These are phyloP conservation scores for Corapipo altera DNA, from an alignment of 2,113 vertebrate species.

Conservation along the genomic window DNA sequence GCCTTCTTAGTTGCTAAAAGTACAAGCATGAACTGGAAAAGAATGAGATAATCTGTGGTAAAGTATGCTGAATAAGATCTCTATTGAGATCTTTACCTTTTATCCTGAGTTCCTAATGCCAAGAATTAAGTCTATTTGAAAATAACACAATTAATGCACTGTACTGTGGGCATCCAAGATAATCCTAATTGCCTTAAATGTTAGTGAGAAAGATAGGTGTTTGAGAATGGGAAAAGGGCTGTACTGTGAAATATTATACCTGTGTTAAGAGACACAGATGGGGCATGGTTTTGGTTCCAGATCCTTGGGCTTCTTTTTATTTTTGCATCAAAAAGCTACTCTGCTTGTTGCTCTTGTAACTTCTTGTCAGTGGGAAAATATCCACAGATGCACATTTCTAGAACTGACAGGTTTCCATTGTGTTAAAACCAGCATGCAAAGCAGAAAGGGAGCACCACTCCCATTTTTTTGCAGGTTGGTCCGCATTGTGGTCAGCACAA, in stretches of 20 bases:
- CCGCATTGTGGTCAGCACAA: accelerated
- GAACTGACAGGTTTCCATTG: not conserved
- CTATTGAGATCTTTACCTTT: constrained; percentile 85
- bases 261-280: constrained; percentile 46
- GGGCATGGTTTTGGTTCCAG: constrained; percentile 40
- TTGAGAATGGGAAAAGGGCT: constrained; percentile 33
- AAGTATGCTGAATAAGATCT: constrained; percentile 85
- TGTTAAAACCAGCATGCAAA: not conserved
- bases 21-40: constrained; percentile 82
- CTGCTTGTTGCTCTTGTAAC: not conserved
- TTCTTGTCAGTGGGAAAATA: not conserved
- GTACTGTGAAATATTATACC: constrained; percentile 48
- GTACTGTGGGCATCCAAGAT: constrained; percentile 78
- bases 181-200: constrained; percentile 79
- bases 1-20: constrained; percentile 67
- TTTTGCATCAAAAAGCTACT: not conserved
- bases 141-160: constrained; percentile 82
- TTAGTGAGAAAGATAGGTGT: constrained; percentile 78
- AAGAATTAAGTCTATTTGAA: constrained; percentile 83
- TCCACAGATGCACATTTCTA: accelerated
- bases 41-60: constrained; percentile 82
- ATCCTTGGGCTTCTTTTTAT: not conserved
- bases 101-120: constrained; percentile 80
- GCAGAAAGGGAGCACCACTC: not conserved
- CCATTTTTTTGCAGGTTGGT: not conserved